phyloP scores from a whole-genome alignment of 2,113 vertebrate species.

The Ceyx cyanopectus region DNA sequence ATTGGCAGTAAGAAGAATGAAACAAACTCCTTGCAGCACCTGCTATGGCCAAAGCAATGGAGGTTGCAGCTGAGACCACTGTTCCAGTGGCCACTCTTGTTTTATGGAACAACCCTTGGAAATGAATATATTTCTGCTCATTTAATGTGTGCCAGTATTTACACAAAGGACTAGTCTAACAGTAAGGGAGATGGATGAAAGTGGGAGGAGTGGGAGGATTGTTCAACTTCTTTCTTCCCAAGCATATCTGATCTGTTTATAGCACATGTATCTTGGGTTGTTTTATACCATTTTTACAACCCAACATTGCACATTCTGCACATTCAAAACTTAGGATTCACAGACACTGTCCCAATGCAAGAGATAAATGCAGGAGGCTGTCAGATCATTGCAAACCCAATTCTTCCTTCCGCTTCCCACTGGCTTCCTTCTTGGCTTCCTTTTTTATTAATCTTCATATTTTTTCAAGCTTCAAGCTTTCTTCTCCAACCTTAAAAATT shows the following conservation, averaged over 20 bases:
- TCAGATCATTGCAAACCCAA: background rate
- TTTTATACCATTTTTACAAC: background rate
- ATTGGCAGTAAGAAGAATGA: background rate
- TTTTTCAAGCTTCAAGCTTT: conserved; percentile 32
- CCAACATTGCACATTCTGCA: background rate
- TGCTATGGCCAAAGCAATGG: background rate
- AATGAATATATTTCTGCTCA: background rate
- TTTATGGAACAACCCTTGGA: background rate
- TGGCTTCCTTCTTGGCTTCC: background rate
- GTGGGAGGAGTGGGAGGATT: background rate
- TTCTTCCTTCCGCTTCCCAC: background rate
- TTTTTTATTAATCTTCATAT: conserved; percentile 14
- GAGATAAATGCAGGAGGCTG: background rate
- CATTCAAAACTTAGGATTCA: background rate
- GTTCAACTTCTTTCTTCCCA: background rate
- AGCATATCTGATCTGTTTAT: background rate
- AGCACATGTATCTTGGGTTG: background rate
- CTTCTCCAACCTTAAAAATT: background rate
- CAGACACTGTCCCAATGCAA: background rate
- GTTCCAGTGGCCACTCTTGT: fast-evolving
- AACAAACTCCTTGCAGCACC: background rate
- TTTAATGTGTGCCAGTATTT: background rate
- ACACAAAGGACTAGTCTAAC: background rate
- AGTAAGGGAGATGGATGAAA: background rate
- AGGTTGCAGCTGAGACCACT: background rate